A percentile compares a stretch with the other conserved stretches of the same genome.
phyloP scores from a whole-genome alignment of 2,888 invertebrate species.

The Amblyjoppa fuscipennis region DNA sequence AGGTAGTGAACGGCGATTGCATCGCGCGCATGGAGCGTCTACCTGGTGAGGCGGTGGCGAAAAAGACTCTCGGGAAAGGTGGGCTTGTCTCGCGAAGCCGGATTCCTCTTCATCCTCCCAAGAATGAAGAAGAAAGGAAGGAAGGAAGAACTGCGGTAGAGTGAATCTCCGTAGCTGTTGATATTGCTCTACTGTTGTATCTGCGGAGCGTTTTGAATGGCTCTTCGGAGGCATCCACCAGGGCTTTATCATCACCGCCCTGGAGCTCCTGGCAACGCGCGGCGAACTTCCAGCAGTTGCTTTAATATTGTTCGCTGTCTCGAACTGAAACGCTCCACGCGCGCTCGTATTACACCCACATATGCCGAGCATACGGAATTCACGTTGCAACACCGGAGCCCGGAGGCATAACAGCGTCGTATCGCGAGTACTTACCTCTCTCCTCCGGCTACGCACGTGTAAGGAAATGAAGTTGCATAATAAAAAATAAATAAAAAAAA shows the following conservation, averaged over 20 bases:
- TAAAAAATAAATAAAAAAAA: background rate
- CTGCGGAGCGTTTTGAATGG: conserved; percentile 72
- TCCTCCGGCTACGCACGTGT: conserved; percentile 1
- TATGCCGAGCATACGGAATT: conserved; percentile 11
- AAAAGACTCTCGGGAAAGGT: conserved; percentile 18
- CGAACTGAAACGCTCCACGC: conserved; percentile 30
- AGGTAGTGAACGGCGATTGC: conserved; percentile 20
- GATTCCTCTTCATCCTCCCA: conserved; percentile 30
- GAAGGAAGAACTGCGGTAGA: conserved; percentile 14
- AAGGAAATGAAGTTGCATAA: background rate
- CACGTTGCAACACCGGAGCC: background rate
- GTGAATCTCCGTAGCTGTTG: conserved; percentile 56
- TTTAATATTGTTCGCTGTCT: conserved; percentile 62
- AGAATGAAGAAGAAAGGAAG: conserved; percentile 32
- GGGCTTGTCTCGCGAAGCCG: conserved; percentile 26
- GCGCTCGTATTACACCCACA: conserved; percentile 17
- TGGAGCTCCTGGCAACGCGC: conserved; percentile 41
- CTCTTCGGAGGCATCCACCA: conserved; percentile 71
- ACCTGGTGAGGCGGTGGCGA: background rate
- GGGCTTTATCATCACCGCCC: conserved; percentile 68
- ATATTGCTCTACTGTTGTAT: conserved; percentile 63
- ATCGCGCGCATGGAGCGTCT: background rate
- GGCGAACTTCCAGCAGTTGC: conserved; percentile 39
- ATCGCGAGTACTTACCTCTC: conserved; percentile 28
- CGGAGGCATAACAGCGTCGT: conserved; percentile 20